phyloP scores from a whole-genome alignment of 2,797 vertebrate genomes.

The Lithobates sylvaticus region DNA sequence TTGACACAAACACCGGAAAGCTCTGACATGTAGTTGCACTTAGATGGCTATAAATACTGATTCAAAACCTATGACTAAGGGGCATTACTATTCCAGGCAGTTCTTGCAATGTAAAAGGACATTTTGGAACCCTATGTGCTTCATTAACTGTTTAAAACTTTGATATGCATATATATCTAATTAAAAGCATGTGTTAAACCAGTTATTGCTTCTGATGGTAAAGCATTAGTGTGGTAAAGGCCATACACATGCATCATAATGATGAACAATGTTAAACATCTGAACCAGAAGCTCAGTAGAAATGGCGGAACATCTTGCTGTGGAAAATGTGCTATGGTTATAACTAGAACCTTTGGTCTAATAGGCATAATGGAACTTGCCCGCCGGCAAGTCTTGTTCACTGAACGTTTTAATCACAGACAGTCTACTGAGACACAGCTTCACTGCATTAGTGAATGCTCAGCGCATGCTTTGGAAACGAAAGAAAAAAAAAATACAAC shows the following conservation, averaged over 20 bases:
- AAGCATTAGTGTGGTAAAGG: not conserved
- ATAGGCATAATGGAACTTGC: conserved; percentile 49
- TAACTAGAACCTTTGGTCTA: conserved; percentile 47
- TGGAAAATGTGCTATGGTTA: conserved; percentile 48
- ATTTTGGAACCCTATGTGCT: too few relatives aligned
- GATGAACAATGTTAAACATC: not conserved
- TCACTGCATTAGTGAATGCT: conserved; percentile 59
- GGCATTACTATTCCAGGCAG: too few relatives aligned
- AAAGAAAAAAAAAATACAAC: conserved; percentile 62
- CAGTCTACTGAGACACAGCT: conserved; percentile 53
- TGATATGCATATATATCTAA: not conserved
- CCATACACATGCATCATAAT: not conserved
- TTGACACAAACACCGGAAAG: too few relatives aligned
- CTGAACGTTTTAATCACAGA: conserved; percentile 49
- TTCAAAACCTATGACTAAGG: too few relatives aligned
- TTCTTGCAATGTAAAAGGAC: too few relatives aligned
- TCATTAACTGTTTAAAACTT: too few relatives aligned
- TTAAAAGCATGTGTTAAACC: not conserved
- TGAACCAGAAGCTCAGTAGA: conserved; percentile 14
- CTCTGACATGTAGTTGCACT: too few relatives aligned
- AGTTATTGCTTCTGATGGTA: not conserved
- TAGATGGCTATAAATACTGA: too few relatives aligned
- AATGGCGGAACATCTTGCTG: conserved; percentile 34
- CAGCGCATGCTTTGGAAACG: conserved; percentile 63
- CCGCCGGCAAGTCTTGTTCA: conserved; percentile 55